Percentiles rank a stretch among this genome's conserved stretches.
phyloP scores from a whole-genome alignment of 64 coral and sea anemone species.

The Pocillopora damicornis region DNA sequence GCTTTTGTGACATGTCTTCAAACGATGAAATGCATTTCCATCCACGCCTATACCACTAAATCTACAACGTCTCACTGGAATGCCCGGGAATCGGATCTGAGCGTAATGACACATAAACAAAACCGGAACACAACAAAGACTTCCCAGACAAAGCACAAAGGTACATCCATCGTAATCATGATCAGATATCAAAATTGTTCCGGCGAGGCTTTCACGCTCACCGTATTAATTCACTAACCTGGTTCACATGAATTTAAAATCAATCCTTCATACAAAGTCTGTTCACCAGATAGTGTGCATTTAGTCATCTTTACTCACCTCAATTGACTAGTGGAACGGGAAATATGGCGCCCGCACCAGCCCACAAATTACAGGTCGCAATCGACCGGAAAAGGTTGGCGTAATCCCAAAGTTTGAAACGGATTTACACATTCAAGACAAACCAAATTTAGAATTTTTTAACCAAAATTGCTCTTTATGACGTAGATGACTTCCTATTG shows the following conservation, averaged over 20 bases:
- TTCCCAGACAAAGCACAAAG: not conserved
- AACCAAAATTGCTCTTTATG: conserved; percentile 2
- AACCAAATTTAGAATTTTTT: not conserved
- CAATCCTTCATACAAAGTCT: not conserved
- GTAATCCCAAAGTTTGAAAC: not conserved
- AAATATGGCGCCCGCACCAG: not conserved
- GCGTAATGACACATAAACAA: not conserved
- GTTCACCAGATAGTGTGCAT: not conserved
- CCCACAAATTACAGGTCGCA: no score
- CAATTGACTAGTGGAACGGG: not conserved
- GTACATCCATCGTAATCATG: not conserved
- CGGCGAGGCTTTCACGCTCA: not conserved
- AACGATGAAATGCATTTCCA: not conserved
- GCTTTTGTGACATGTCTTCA: conserved; percentile 4
- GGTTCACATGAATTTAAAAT: not conserved
- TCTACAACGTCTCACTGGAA: not conserved
- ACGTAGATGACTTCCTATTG: not conserved
- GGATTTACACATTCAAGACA: not conserved
- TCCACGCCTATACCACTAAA: conserved; percentile 1
- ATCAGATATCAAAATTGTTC: not conserved
- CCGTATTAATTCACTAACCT: not conserved
- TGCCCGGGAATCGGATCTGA: not conserved
- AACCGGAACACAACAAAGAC: not conserved
- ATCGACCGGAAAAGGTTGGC: conserved; percentile 19
- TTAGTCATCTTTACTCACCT: conserved; percentile 1